These are phyloP conservation scores for Neuroscelio doddi DNA, from an alignment of 2,888 invertebrate genomes.

Conservation along the genomic window DNA sequence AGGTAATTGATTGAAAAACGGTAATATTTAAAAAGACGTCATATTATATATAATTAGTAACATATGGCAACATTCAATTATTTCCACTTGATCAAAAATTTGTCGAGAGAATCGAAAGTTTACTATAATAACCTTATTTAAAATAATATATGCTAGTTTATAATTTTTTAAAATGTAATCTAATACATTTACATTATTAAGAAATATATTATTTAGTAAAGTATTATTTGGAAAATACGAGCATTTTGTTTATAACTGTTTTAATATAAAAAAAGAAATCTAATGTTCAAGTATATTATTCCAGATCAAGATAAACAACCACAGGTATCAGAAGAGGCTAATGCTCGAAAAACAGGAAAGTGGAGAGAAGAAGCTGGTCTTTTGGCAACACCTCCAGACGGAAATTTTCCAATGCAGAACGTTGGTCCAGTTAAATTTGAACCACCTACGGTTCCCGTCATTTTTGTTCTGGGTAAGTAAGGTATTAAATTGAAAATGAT, in stretches of 20 bases:
- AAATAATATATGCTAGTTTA: no score
- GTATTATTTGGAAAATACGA: not conserved
- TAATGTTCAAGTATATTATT: no score
- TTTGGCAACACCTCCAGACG: slow-evolving; percentile 78
- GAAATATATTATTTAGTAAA: not conserved
- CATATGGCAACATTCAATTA: no score
- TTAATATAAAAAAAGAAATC: no score
- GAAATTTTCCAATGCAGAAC: slow-evolving; percentile 85
- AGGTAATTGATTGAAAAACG: no score
- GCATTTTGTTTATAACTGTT: not conserved
- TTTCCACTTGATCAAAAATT: no score
- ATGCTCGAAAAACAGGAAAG: slow-evolving; percentile 71
- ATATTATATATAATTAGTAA: no score
- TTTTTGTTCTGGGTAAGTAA: slow-evolving; percentile 86
- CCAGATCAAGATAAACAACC: slow-evolving; percentile 86
- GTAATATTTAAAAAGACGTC: no score
- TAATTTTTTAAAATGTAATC: slow-evolving; percentile 1
- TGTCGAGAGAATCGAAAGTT: not conserved
- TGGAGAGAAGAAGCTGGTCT: slow-evolving; percentile 73
- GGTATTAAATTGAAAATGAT: not conserved
- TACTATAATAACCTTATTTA: not conserved
- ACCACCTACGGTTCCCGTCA: slow-evolving; percentile 88
- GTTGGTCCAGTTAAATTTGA: slow-evolving; percentile 87
- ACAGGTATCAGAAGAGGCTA: slow-evolving; percentile 74
- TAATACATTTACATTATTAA: not conserved